phyloP scores from a whole-genome alignment of 1,140 invertebrate genomes.

The Euschistus heros region DNA sequence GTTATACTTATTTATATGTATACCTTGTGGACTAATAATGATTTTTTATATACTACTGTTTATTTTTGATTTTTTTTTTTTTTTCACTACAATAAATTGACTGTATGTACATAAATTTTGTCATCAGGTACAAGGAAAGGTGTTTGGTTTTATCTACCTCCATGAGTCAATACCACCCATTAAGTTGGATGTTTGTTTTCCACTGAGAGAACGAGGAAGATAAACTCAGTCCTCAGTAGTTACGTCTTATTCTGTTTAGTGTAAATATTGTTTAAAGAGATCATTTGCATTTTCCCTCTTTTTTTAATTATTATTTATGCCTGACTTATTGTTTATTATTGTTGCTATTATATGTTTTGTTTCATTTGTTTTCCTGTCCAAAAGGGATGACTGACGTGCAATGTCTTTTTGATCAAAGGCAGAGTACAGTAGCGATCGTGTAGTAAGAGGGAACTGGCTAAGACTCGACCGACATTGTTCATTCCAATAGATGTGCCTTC shows the following conservation, averaged over 20 bases:
- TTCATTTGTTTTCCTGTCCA: not conserved
- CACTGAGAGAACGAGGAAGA: not conserved
- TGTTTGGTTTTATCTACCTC: constrained; percentile 10
- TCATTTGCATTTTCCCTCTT: not conserved
- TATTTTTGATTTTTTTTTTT: no score
- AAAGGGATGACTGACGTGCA: not conserved
- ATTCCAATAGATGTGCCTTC: constrained; percentile 14
- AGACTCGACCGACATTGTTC: not conserved
- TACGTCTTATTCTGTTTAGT: not conserved
- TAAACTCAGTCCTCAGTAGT: not conserved
- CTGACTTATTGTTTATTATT: constrained; percentile 1
- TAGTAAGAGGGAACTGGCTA: not conserved
- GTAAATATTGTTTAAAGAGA: constrained; percentile 17
- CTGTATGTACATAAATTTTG: no score
- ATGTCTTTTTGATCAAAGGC: constrained; percentile 6
- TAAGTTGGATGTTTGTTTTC: not conserved
- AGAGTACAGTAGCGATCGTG: not conserved
- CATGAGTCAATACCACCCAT: not conserved
- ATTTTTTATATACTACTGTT: no score
- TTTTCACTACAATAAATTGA: no score
- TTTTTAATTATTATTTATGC: not conserved
- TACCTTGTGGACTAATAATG: no score
- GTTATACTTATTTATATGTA: no score
- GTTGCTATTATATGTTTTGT: not conserved
- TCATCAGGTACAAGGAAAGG: no score